Conservation (phyloP, 2,113 vertebrate species). For the Grammomys dolichurus region DNA sequence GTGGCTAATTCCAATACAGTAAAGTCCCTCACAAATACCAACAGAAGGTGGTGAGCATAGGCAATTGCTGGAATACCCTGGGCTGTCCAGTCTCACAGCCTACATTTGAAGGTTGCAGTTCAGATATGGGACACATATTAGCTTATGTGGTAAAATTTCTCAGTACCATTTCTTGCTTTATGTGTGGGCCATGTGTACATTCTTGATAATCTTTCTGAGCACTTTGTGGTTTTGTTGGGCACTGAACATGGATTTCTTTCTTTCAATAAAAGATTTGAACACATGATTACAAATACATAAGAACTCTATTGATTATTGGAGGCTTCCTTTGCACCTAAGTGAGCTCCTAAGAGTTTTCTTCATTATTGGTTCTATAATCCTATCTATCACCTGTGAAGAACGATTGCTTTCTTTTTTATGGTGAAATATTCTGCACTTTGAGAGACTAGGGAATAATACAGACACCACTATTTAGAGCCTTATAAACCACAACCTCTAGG, state of each 20-base stretch:
- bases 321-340: background rate
- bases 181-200: background rate
- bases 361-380: background rate
- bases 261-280: background rate
- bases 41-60: background rate
- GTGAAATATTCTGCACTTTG: background rate
- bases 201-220: background rate
- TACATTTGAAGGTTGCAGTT: background rate
- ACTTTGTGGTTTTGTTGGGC: background rate
- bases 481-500: background rate
- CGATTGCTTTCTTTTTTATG: background rate
- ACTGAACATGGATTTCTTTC: background rate
- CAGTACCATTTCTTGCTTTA: background rate
- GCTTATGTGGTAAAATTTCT: background rate
- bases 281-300: background rate
- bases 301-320: background rate
- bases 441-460: background rate
- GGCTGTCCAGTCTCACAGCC: background rate
- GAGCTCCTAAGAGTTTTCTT: background rate
- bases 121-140: background rate
- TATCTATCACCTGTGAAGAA: background rate
- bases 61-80: background rate
- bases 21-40: background rate
- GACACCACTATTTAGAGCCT: background rate
- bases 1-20: background rate